Conservation (phyloP, 2,797 vertebrate species). For the Lacerta agilis region DNA sequence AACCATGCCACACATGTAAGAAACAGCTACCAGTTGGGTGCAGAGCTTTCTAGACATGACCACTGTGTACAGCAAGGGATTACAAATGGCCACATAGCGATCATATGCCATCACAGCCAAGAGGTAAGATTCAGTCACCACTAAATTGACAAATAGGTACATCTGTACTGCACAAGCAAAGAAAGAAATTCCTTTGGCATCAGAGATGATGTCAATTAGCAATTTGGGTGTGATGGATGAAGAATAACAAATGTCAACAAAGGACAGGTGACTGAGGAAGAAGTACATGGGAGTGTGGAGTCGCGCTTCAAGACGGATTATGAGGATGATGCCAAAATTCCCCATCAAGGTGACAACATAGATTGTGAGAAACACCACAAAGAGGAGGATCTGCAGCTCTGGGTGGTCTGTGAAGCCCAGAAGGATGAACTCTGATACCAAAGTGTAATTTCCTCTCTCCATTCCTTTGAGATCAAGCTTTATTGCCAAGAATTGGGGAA, state of each 20-base stretch:
- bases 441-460: slow-evolving; percentile 17
- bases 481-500: neutral
- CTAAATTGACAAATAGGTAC: slow-evolving; percentile 7
- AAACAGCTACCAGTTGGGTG: neutral
- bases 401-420: slow-evolving; percentile 25
- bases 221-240: slow-evolving; percentile 23
- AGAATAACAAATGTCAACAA: slow-evolving; percentile 27
- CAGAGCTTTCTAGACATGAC: slow-evolving; percentile 15
- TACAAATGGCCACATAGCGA: slow-evolving; percentile 18
- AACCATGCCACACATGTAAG: slow-evolving; percentile 10
- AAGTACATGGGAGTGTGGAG: slow-evolving; percentile 35
- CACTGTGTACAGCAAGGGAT: slow-evolving; percentile 14
- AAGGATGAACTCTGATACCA: slow-evolving; percentile 23
- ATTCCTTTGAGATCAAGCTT: neutral
- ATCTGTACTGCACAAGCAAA: slow-evolving; percentile 13
- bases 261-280: slow-evolving; percentile 27
- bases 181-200: slow-evolving; percentile 5
- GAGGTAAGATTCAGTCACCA: slow-evolving; percentile 15
- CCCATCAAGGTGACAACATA: slow-evolving; percentile 6
- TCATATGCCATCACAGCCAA: slow-evolving; percentile 40
- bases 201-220: neutral
- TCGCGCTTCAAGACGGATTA: neutral
- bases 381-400: slow-evolving; percentile 2
- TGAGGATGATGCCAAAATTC: slow-evolving; percentile 18
- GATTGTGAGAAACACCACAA: slow-evolving; percentile 20